These are phyloP conservation scores for Campylomormyrus tamandua DNA, from an alignment of 2,113 vertebrate species.

Conservation along the genomic window DNA sequence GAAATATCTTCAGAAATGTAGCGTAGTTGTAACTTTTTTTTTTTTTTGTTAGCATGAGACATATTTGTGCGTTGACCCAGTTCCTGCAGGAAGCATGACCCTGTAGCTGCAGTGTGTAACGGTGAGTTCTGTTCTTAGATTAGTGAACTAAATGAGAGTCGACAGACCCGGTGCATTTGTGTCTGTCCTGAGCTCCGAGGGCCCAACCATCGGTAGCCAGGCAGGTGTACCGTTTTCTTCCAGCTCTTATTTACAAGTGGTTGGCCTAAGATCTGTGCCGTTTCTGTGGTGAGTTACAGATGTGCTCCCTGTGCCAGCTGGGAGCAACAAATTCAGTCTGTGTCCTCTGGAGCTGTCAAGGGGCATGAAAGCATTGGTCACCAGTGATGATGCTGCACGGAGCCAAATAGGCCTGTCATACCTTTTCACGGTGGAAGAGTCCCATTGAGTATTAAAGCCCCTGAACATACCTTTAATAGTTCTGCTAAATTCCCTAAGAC, in stretches of 20 bases:
- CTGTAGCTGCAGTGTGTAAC: background rate
- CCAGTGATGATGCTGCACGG: background rate
- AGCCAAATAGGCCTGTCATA: slow-evolving; percentile 19
- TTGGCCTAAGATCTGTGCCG: background rate
- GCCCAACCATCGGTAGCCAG: background rate
- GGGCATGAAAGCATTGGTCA: slow-evolving; percentile 10
- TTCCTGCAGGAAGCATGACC: background rate
- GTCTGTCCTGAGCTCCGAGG: background rate
- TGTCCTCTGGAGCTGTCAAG: slow-evolving; percentile 32
- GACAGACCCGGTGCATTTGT: background rate
- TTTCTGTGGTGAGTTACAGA: slow-evolving; percentile 26
- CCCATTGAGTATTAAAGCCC: slow-evolving; percentile 16
- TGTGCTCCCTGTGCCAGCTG: slow-evolving; percentile 33
- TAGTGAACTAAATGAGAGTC: background rate
- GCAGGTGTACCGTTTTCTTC: background rate
- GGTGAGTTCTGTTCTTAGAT: background rate
- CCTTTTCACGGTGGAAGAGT: background rate
- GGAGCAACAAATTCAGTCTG: slow-evolving; percentile 40
- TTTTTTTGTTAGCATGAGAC: background rate
- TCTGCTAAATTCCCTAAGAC: background rate
- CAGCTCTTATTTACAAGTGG: background rate
- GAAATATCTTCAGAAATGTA: background rate
- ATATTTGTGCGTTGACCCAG: background rate
- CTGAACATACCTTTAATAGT: slow-evolving; percentile 6
- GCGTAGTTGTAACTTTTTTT: background rate